These are phyloP conservation scores for Lochmaea capreae DNA, from an alignment of 2,888 invertebrate genomes.

Conservation along the genomic window DNA sequence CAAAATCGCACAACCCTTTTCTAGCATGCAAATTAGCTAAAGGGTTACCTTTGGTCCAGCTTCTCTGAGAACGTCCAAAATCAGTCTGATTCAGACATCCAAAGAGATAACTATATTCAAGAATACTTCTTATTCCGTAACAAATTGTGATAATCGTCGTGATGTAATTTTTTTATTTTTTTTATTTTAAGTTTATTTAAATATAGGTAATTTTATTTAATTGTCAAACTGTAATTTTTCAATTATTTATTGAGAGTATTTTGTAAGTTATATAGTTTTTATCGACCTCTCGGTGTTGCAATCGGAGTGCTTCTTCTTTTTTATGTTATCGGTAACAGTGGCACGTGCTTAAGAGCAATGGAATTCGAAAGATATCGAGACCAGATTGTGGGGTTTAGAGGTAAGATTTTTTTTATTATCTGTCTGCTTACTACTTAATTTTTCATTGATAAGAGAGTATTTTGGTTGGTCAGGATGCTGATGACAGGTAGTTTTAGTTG, in stretches of 20 bases:
- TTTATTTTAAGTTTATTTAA: constrained; percentile 21
- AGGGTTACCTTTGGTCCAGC: constrained; percentile 35
- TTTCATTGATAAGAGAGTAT: constrained; percentile 40
- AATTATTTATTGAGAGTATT: neutral
- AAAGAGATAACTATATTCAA: constrained; percentile 17
- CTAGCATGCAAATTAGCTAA: constrained; percentile 41
- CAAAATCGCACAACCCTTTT: constrained; percentile 20
- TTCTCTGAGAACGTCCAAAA: constrained; percentile 8
- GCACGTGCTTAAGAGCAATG: constrained; percentile 44
- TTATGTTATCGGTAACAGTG: constrained; percentile 37
- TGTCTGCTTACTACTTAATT: constrained; percentile 42
- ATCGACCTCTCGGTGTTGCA: neutral
- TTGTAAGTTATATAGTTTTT: constrained; percentile 7
- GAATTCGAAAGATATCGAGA: constrained; percentile 44
- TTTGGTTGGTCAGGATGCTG: constrained; percentile 45
- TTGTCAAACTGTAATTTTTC: neutral
- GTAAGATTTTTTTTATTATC: constrained; percentile 45
- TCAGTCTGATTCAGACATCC: constrained; percentile 40
- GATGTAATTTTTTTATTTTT: constrained; percentile 29
- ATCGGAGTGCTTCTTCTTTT: constrained; percentile 23
- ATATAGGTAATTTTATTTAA: neutral
- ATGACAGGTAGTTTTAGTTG: constrained; percentile 39
- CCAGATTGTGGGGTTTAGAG: constrained; percentile 41
- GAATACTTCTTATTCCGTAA: constrained; percentile 21
- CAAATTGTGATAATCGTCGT: constrained; percentile 40